These are phyloP conservation scores for Leptobrachium ailaonicum DNA, from an alignment of 2,113 vertebrate species.

Conservation along the genomic window DNA sequence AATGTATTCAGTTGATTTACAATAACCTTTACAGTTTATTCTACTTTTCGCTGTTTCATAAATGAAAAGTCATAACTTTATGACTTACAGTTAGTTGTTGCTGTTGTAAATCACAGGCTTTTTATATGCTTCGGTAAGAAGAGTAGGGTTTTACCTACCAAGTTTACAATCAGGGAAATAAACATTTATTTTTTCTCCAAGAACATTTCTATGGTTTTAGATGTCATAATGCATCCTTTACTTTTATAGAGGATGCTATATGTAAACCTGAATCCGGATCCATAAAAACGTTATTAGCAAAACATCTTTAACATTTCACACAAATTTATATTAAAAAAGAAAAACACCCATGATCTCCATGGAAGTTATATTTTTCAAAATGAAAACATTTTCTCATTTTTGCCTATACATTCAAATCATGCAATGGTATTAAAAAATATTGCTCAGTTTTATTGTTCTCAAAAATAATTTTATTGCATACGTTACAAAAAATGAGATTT, in stretches of 20 bases:
- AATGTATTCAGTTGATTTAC: no score
- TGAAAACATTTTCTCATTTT: no score
- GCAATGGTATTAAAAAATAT: no score
- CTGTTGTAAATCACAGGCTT: conserved; percentile 15
- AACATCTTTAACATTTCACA: conserved; percentile 34
- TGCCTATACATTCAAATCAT: no score
- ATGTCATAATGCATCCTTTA: conserved; percentile 41
- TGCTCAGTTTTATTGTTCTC: no score
- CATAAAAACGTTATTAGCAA: conserved; percentile 34
- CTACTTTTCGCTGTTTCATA: neutral
- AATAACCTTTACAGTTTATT: no score
- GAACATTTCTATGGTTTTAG: conserved; percentile 38
- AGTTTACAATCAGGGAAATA: conserved; percentile 39
- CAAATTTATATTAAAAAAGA: conserved; percentile 23
- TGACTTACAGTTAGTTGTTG: conserved; percentile 14
- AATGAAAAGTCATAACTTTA: conserved; percentile 15
- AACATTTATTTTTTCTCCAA: conserved; percentile 34
- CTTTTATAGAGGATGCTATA: conserved; percentile 19
- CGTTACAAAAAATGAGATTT: no score
- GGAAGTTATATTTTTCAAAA: no score
- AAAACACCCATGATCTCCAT: no score
- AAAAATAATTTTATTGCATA: no score
- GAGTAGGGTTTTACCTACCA: conserved; percentile 28
- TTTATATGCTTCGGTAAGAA: conserved; percentile 7
- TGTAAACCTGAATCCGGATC: conserved; percentile 23